Percentiles rank a stretch among this genome's conserved stretches.
These are phyloP conservation scores for Agrenia bidenticulata DNA, from an alignment of 2,888 invertebrate genomes.

Conservation along the genomic window DNA sequence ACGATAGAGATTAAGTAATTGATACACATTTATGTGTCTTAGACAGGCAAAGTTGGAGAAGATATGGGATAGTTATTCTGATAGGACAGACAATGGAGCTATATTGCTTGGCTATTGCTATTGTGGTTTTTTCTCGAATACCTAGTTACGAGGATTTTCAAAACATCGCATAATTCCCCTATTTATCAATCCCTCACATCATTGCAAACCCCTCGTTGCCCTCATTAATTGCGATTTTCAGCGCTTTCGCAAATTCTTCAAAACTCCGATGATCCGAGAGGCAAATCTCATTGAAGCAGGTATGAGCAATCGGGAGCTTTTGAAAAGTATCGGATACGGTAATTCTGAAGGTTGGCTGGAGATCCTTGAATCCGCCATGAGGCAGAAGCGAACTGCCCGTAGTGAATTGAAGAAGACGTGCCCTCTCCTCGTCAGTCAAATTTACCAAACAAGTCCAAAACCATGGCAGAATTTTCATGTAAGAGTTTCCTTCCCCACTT, in stretches of 20 bases:
- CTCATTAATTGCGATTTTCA: slow-evolving; percentile 57
- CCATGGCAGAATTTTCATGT: slow-evolving; percentile 54
- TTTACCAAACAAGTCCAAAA: slow-evolving; percentile 60
- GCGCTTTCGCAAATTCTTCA: slow-evolving; percentile 58
- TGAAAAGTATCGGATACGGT: slow-evolving; percentile 57
- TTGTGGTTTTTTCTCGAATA: too few species aligned
- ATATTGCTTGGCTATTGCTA: too few species aligned
- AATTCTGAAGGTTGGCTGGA: slow-evolving; percentile 58
- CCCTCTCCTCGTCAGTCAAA: slow-evolving; percentile 59
- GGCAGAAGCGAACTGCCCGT: slow-evolving; percentile 60
- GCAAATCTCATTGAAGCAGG: slow-evolving; percentile 60
- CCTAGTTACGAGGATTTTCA: too few species aligned
- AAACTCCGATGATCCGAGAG: slow-evolving; percentile 59
- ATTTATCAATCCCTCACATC: too few species aligned
- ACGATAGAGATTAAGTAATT: too few species aligned
- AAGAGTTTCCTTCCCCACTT: slow-evolving; percentile 42
- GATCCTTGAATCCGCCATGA: slow-evolving; percentile 58
- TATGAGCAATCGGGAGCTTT: slow-evolving; percentile 59
- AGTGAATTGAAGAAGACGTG: slow-evolving; percentile 58
- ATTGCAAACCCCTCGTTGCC: slow-evolving; percentile 59
- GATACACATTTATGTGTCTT: too few species aligned
- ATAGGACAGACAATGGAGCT: too few species aligned
- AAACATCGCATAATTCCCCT: too few species aligned
- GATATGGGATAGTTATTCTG: too few species aligned
- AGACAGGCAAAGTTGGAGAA: too few species aligned